Conservation (phyloP, 2,888 invertebrate genomes). For the Lasiommata megera region DNA sequence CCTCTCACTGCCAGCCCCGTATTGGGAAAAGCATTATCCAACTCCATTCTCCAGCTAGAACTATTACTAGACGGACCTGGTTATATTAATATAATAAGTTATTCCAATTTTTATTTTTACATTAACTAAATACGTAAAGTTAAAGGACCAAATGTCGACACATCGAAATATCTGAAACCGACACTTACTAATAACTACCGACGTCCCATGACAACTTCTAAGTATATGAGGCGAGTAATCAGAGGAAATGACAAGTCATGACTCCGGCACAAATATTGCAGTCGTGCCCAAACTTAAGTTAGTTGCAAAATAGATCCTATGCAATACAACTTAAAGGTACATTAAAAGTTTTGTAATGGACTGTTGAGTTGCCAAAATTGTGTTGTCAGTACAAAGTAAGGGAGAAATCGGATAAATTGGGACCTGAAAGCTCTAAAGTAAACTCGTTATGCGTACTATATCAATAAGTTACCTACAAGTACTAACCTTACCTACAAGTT, state of each 20-base stretch:
- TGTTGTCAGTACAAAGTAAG: conserved; percentile 3
- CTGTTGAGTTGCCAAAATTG: background rate
- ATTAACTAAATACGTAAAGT: background rate
- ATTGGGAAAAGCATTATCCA: no score
- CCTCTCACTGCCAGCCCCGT: no score
- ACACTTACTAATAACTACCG: conserved; percentile 61
- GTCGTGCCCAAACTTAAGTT: conserved; percentile 26
- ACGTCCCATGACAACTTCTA: conserved; percentile 56
- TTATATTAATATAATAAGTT: no score
- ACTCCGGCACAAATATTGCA: conserved; percentile 47
- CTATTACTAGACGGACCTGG: no score
- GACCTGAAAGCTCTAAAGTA: background rate
- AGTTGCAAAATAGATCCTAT: conserved; percentile 47
- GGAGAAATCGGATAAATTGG: background rate
- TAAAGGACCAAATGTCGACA: conserved; percentile 43
- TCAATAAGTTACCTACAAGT: no score
- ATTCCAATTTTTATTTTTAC: background rate
- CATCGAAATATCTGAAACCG: conserved; percentile 47
- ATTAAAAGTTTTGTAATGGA: conserved; percentile 26
- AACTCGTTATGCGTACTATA: no score
- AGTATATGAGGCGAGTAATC: conserved; percentile 58
- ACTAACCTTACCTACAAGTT: no score
- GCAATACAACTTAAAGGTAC: conserved; percentile 27
- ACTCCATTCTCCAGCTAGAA: no score
- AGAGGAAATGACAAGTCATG: conserved; percentile 74